Base-by-base conservation (phyloP, 2,888 invertebrate genomes). In the Chalcis sispes region DNA sequence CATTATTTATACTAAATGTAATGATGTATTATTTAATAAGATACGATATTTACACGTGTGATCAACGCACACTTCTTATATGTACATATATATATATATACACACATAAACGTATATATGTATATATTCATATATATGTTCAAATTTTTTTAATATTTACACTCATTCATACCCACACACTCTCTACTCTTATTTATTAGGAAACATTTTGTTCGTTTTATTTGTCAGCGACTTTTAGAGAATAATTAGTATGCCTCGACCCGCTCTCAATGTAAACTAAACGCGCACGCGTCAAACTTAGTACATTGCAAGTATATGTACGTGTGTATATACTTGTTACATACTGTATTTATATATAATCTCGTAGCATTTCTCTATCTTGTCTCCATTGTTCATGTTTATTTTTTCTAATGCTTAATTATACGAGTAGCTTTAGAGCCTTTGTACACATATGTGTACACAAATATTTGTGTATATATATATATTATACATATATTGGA, bases 131-230 rank as follows among this genome's bases (percentile, higher is more conserved):
- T 75, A 73, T 66, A 32, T 61, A 46, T 52, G 52, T 52, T 76
- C 50, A 58, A 36, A 76, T 62, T 40, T 27, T 10, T 1, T 29
- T 48, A 20, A 15, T 62, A 62, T 52, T 13, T 46, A 64, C 66
- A 18, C 73, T 2, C 59, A 20, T 23, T 36, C 25, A n/a, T 32
- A 46, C 32, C 1, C 61, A 52, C 20, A 77, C 79, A 2, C 58
- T 40, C n/a, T 77, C 79, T 2, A 75, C 75, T 82, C 78, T 74
- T 83, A 79, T 80, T 83, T 82, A 80, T 82, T 86, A 85, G 84
- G 85, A 85, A 86, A 85, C 82, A 78, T 79, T 80, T 82, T 80
- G 71, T 81, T 82, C 75, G 77, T 79, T 75, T 81, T 82, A 84
- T 83, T 83, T 83, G 82, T 82, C 84, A 83, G 72, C 77, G 75